Evolutionary conservation across 2,797 vertebrate species (phyloP).

Genomic region (Poeciliopsis infans): DNA sequence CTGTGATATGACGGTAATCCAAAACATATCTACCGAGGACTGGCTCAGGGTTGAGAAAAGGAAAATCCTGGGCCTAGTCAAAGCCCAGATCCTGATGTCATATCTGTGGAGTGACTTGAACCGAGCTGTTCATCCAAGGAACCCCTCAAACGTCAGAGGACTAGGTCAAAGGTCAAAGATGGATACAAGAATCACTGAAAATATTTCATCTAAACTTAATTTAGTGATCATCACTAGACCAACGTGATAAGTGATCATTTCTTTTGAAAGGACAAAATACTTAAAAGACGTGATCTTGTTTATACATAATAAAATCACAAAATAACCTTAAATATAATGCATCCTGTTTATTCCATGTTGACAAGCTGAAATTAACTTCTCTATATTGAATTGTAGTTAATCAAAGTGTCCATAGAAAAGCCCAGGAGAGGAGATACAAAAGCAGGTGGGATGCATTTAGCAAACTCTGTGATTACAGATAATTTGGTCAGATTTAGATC

Average conservation of each 20-base stretch:
- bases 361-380: background rate
- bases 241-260: background rate
- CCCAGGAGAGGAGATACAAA: background rate
- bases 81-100: background rate
- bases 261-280: background rate
- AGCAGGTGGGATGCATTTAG: conserved; percentile 7
- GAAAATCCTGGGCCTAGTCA: background rate
- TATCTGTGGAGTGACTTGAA: background rate
- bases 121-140: background rate
- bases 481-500: conserved; percentile 8
- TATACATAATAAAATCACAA: background rate
- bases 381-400: background rate
- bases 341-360: background rate
- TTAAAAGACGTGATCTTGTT: background rate
- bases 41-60: background rate
- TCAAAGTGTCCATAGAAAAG: background rate
- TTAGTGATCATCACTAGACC: no score
- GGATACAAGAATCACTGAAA: background rate
- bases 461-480: conserved; percentile 2
- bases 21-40: background rate
- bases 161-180: no score
- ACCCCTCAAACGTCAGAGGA: background rate
- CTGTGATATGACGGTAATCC: background rate
- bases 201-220: background rate
- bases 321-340: background rate